Conservation (phyloP, 2,888 invertebrate genomes). For the Drosophila setosimentum region DNA sequence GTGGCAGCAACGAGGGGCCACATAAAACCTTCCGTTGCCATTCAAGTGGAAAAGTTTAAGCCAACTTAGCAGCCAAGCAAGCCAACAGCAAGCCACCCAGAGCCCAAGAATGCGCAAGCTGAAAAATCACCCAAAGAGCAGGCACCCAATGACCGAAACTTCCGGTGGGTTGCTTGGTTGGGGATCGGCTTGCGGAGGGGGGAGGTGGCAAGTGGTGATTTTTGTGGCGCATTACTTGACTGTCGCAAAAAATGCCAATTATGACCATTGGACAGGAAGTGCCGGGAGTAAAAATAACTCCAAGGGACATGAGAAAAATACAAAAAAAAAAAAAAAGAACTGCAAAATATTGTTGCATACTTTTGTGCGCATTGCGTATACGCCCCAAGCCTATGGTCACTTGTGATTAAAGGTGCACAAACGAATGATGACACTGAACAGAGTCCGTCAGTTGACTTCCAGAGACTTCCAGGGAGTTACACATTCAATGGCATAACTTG, state of each 20-base stretch:
- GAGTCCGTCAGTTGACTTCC: conserved; percentile 36
- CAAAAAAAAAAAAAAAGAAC: background rate
- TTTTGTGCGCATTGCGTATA: conserved; percentile 58
- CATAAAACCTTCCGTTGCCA: conserved; percentile 79
- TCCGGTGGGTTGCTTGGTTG: background rate
- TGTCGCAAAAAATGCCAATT: conserved; percentile 71
- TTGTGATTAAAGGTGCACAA: conserved; percentile 53
- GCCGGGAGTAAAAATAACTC: conserved; percentile 43
- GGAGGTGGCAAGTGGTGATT: conserved; percentile 8
- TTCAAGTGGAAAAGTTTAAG: conserved; percentile 80
- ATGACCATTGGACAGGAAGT: conserved; percentile 59
- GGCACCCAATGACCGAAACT: conserved; percentile 25
- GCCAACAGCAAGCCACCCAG: conserved; percentile 4
- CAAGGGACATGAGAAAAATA: background rate
- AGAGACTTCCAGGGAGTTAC: conserved; percentile 42
- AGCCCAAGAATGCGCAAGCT: conserved; percentile 48
- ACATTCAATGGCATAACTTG: conserved; percentile 57
- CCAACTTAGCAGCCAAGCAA: conserved; percentile 64
- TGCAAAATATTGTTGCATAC: conserved; percentile 46
- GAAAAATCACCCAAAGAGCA: conserved; percentile 53
- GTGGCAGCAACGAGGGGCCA: conserved; percentile 42
- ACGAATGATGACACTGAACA: conserved; percentile 42
- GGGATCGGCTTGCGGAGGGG: background rate
- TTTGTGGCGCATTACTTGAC: conserved; percentile 51
- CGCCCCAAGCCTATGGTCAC: conserved; percentile 28